phyloP scores from a whole-genome alignment of 2,888 invertebrate species.

The Ametastegia equiseti region DNA sequence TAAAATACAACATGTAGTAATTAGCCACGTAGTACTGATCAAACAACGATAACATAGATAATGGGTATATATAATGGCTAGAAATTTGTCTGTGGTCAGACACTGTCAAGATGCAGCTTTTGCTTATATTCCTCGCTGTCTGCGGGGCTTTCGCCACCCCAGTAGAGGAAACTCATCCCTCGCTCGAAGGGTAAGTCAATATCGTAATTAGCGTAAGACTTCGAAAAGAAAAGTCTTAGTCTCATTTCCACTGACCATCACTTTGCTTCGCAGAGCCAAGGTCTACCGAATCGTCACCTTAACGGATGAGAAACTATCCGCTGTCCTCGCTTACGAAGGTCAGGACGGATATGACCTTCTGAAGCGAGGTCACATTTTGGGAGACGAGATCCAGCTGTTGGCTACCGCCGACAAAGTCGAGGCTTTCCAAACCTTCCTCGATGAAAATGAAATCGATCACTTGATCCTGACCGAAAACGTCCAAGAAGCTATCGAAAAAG shows the following conservation, averaged over 20 bases:
- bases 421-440: constrained; percentile 65
- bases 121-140: constrained; percentile 52
- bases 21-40: background rate
- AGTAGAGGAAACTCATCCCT: constrained; percentile 54
- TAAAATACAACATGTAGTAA: background rate
- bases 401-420: constrained; percentile 60
- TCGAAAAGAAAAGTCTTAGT: background rate
- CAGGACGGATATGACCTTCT: constrained; percentile 64
- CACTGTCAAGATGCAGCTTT: constrained; percentile 54
- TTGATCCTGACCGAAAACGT: constrained; percentile 76
- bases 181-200: constrained; percentile 59
- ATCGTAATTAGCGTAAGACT: background rate
- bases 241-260: background rate
- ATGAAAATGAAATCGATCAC: constrained; percentile 71
- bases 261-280: constrained; percentile 62
- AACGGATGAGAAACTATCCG: constrained; percentile 55
- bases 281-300: constrained; percentile 59
- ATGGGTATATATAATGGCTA: constrained; percentile 2
- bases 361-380: constrained; percentile 51
- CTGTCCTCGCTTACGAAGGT: constrained; percentile 57
- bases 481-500: constrained; percentile 64
- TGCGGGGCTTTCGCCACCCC: constrained; percentile 49
- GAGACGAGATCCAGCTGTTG: constrained; percentile 59
- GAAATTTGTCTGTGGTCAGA: background rate
- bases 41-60: background rate